Evolutionary conservation across 2,797 vertebrate species (phyloP), one percentile per base, ranked within the genome.

Genomic region (Enteromius fasciolatus): DNA sequence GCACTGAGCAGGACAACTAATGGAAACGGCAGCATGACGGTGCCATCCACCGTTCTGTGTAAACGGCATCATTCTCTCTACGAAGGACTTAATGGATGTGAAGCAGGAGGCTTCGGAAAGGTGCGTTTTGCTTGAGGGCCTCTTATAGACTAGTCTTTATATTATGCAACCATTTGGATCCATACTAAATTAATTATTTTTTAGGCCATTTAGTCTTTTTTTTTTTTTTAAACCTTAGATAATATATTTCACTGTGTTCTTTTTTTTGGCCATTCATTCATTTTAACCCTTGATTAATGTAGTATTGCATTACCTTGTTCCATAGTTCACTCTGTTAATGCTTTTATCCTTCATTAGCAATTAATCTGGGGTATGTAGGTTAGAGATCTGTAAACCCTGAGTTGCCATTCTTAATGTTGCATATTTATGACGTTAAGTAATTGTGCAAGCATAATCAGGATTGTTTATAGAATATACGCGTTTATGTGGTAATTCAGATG

Each of bases 61-160:
- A 95, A 95, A 87, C 89, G 94, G 48, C 94, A 94, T 76, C 94
- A 94, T 86, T 95, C 93, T 0, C 92, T 94, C 18, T 94, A 94
- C 8, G 91, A 92, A 76, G 94, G 93, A 87, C 92, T 95, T 72
- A 93, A 89, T 18, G 93, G 92, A 36, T 93, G 90, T 76, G 94
- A 95, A 75, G 87, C 84, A 5, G 93, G 93, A 80, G 89, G 87
- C 1, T 87, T 90, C 61, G 82, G 85, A n/a, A 94, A 94, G 94
- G 95, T 96, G 91, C 83, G 90, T 86, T n/a, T 25, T 23, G 6
- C 0, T 31, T 9, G 5, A 23, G 2, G 36, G 66, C 68, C 23
- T 48, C 14, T 48, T 18, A 20, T 73, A 36, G 33, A 6, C 33
- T 36, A 28, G 46, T 73, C 28, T 33, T 36, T 36, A 11, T 23